Evolutionary conservation across 2,113 vertebrate species (phyloP), one percentile per base, ranked within the genome.

Genomic region (Podiceps cristatus): DNA sequence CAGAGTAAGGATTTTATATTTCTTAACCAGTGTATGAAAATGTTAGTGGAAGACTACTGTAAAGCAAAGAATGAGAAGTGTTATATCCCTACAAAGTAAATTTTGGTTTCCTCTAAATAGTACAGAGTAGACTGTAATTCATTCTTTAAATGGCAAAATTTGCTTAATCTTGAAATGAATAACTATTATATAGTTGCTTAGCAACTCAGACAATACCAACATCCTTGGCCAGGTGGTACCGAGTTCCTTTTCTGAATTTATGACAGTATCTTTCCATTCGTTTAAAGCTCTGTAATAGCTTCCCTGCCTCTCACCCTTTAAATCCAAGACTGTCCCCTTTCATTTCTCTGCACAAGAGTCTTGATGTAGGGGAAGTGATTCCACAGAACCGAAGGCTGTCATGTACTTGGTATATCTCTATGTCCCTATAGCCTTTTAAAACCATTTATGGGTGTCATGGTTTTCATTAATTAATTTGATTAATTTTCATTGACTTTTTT

Each of bases 191-290:
- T 50, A 47, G 96, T 96, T 95, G 90, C 95, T 94, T 96, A 94
- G 95, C 92, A 97, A 95, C 92, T 88, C 81, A 73, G 62, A 83
- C 67, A 79, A 62, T 79, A 45, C 53, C 84, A 85, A 87, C 73
- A 90, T 86, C 44, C 84, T 68, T 73, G 80, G 53, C 24, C 84
- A 92, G 77, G 69, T 93, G 33, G 40, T 66, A 68, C 5, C 0
- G 1, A 91, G 15, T n/a, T 91, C 53, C 33, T 88, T 83, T 94
- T 88, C 66, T 90, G 58, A 90, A 63, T 94, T 91, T 78, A 81
- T 90, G 58, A 31, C 53, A 53, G 18, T 49, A 82, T 64, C 53
- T 96, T 88, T 86, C 63, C 40, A 44, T 71, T 75, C 1, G 2
- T 72, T 93, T 90, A 82, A 87, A 85, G 44, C 35, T 91, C 86